Conservation (phyloP, 2,797 vertebrate genomes). For the Heliangelus exortis region DNA sequence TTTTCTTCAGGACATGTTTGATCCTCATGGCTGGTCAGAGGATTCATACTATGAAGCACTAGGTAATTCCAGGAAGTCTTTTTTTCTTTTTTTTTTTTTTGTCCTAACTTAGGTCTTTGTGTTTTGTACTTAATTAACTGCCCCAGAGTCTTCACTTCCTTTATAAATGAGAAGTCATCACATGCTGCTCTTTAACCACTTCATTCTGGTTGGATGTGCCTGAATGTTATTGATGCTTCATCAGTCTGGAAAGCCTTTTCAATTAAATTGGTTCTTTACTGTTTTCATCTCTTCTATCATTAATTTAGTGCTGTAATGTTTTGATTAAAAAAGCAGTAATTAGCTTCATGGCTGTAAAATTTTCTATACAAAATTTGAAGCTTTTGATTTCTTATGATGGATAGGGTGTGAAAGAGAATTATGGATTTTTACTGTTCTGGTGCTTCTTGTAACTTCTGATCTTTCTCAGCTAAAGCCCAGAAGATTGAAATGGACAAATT, state of each 20-base stretch:
- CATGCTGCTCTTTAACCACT: constrained; percentile 8
- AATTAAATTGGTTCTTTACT: neutral
- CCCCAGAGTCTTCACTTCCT: neutral
- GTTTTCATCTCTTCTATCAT: constrained; percentile 7
- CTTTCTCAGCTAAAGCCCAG: constrained; percentile 90
- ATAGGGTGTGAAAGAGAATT: neutral
- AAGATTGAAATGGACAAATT: constrained; percentile 99
- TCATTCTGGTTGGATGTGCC: constrained; percentile 33
- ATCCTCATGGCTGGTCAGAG: constrained; percentile 97
- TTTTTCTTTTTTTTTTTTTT: neutral
- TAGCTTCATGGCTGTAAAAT: neutral
- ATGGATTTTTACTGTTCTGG: neutral
- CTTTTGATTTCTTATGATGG: neutral
- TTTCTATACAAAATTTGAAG: neutral
- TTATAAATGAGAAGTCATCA: constrained; percentile 47
- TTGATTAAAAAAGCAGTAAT: neutral
- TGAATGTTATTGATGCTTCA: constrained; percentile 47
- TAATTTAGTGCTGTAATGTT: neutral
- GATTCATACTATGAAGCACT: constrained; percentile 96
- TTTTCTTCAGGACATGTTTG: constrained; percentile 91
- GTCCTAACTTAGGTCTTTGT: constrained; percentile 1
- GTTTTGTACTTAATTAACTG: constrained; percentile 50
- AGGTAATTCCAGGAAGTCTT: constrained; percentile 75
- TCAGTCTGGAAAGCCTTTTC: constrained; percentile 38
- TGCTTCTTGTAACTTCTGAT: neutral